Evolutionary conservation across 2,113 vertebrate genomes (phyloP).

Genomic region (Hippocampus mohnikei): DNA sequence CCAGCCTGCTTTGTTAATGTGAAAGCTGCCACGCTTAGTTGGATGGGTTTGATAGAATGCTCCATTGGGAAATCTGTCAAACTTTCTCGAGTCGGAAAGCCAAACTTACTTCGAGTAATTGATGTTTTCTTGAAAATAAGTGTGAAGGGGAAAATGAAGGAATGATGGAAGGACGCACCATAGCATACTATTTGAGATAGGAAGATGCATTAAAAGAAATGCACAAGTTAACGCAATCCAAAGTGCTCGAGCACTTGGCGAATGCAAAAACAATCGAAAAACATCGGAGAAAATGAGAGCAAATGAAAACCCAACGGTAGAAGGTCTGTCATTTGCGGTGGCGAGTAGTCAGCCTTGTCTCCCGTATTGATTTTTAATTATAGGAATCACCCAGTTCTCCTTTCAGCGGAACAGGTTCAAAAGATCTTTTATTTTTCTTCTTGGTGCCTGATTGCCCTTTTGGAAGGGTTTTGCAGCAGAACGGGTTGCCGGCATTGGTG

Average conservation of each 20-base stretch:
- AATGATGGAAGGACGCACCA: neutral
- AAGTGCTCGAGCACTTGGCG: neutral
- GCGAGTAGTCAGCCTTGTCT: neutral
- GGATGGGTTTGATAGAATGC: constrained; percentile 53
- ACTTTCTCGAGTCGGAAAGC: constrained; percentile 24
- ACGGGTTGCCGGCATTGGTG: neutral
- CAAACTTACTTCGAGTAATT: constrained; percentile 41
- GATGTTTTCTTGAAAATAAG: constrained; percentile 29
- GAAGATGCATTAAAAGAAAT: neutral
- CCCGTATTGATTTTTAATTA: neutral
- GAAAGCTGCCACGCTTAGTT: constrained; percentile 48
- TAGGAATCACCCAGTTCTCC: neutral
- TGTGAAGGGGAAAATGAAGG: neutral
- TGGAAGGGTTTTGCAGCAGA: neutral
- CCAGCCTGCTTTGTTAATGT: constrained; percentile 49
- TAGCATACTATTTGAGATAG: neutral
- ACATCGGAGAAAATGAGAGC: neutral
- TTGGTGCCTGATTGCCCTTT: neutral
- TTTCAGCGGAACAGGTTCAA: neutral
- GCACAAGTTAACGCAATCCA: neutral
- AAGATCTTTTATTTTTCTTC: neutral
- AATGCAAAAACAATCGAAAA: neutral
- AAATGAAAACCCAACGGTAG: neutral
- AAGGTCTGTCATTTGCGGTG: neutral
- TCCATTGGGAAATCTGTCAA: constrained; percentile 25